Evolutionary conservation across 1,140 invertebrate species (phyloP).

Genomic region (Oedothorax gibbosus): DNA sequence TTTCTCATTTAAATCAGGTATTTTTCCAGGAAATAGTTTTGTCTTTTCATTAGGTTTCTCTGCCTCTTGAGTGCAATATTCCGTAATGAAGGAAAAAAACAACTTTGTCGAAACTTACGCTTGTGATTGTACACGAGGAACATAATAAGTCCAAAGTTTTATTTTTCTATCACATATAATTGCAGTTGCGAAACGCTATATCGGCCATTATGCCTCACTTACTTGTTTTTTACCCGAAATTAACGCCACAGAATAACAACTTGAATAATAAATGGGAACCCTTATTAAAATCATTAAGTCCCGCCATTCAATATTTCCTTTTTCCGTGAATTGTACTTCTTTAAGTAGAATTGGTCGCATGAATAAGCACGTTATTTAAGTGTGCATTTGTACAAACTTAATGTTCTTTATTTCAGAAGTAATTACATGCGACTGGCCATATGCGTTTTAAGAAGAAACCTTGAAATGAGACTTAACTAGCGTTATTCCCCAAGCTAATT

Average conservation of each 20-base stretch:
- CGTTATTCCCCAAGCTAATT: slow-evolving; percentile 12
- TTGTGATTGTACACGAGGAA: not conserved
- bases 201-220: not conserved
- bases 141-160: not conserved
- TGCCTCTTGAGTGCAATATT: not conserved
- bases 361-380: slow-evolving; percentile 49
- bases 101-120: not conserved
- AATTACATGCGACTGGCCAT: slow-evolving; percentile 42
- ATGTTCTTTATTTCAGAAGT: slow-evolving; percentile 33
- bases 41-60: not conserved
- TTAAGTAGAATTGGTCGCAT: slow-evolving; percentile 30
- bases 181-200: slow-evolving; percentile 11
- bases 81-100: slow-evolving; percentile 11
- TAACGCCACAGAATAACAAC: slow-evolving; percentile 31
- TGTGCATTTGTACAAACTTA: slow-evolving; percentile 41
- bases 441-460: slow-evolving; percentile 17
- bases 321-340: slow-evolving; percentile 32
- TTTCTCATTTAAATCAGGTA: slow-evolving; percentile 3
- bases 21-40: slow-evolving; percentile 32
- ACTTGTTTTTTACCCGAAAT: slow-evolving; percentile 35
- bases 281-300: slow-evolving; percentile 53
- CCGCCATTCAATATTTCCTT: slow-evolving; percentile 48
- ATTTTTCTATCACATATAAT: not conserved
- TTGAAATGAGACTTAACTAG: slow-evolving; percentile 42
- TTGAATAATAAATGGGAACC: slow-evolving; percentile 8